Percentiles rank a stretch among this genome's conserved stretches.
These are phyloP conservation scores for Anguilla megastoma DNA, from an alignment of 2,797 vertebrate species.

Conservation along the genomic window DNA sequence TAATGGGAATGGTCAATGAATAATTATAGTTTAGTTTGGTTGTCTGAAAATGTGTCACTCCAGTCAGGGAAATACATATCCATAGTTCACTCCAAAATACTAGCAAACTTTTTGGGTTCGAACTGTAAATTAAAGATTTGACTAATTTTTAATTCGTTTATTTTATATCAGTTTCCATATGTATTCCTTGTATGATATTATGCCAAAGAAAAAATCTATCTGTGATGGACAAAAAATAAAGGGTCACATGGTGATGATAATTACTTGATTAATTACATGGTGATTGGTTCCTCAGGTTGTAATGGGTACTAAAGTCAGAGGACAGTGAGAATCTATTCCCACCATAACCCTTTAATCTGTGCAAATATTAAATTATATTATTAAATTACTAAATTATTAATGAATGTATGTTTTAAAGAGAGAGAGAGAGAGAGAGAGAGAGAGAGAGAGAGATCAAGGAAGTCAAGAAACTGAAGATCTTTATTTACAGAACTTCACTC, in stretches of 20 bases:
- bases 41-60: background rate
- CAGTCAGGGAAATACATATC: background rate
- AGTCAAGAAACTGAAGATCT: background rate
- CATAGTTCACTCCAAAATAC: background rate
- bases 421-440: background rate
- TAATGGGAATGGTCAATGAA: background rate
- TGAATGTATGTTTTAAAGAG: background rate
- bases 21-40: background rate
- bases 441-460: background rate
- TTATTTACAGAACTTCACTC: background rate
- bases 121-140: background rate
- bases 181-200: background rate
- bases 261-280: background rate
- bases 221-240: background rate
- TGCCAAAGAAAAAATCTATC: background rate
- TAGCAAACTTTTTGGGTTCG: background rate
- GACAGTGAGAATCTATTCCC: background rate
- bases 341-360: background rate
- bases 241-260: background rate
- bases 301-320: background rate
- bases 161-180: background rate
- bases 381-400: background rate
- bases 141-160: background rate
- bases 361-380: constrained; percentile 5
- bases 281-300: background rate